Evolutionary conservation across 2,797 vertebrate genomes (phyloP), one percentile per base, ranked within the genome.

Genomic region (Hozukius guyotensis): DNA sequence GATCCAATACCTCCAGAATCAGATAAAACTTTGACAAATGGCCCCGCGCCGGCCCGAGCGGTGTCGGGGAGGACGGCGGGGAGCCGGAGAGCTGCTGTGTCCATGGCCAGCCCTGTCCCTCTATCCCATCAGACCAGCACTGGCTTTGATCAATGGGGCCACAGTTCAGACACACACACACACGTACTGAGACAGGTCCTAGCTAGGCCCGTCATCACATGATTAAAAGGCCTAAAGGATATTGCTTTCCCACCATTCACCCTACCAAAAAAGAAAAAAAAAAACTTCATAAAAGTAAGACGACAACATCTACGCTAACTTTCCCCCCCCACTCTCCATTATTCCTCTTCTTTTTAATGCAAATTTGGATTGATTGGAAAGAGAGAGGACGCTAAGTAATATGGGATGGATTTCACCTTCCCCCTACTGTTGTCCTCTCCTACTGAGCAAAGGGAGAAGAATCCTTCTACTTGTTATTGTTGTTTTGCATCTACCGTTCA

Each of bases 21-120:
- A 98, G 97, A 98, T 99, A 98, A 98, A 97, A 97, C 96, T 95
- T 97, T 98, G 98, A 98, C 96, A 95, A 98, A 98, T 98, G 95
- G 93, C 95, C 97, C 91, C 86, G 87, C 71, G 86, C 92, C 32
- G 72, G 88, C 83, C 89, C 31, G 83, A 88, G 89, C 94, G 93
- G 93, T 92, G 95, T 91, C 85, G 94, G 92, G 71, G 87, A 88
- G 88, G 91, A 91, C 67, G 61, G 82, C 80, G 65, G 85, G 88
- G 87, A 84, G 81, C 72, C 25, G 55, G 68, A 70, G 86, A 76
- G 87, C 69, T 63, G 78, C 88, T 77, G 80, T 93, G 95, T 91
- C 95, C 95, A 91, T 76, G 38, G 89, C 82, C 77, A 93, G 94
- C 88, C 85, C 83, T 95, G 95, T 95, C 95, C 95, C 94, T 95